These are phyloP conservation scores for Chaenogobius annularis DNA, from an alignment of 2,113 vertebrate genomes.

Conservation along the genomic window DNA sequence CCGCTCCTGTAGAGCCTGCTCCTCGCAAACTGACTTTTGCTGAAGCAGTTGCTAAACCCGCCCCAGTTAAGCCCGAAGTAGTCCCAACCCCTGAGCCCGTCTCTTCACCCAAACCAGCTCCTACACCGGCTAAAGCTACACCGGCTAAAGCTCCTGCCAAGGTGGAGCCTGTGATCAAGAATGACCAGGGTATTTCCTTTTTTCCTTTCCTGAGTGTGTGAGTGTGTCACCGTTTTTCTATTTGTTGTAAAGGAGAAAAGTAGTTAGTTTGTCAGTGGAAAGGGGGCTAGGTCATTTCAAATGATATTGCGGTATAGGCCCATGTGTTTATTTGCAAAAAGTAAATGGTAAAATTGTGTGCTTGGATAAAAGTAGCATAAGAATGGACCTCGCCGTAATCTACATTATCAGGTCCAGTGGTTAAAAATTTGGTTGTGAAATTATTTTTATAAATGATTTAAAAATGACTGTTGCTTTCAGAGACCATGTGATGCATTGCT, in stretches of 20 bases:
- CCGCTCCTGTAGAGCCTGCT: slow-evolving; percentile 32
- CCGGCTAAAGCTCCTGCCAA: slow-evolving; percentile 76
- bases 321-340: background rate
- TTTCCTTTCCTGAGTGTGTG: slow-evolving; percentile 61
- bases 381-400: no score
- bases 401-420: no score
- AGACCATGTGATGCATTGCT: no score
- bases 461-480: no score
- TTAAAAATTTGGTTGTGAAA: no score
- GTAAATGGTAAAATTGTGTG: background rate
- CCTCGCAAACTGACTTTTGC: slow-evolving; percentile 77
- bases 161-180: slow-evolving; percentile 87
- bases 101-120: slow-evolving; percentile 58
- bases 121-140: slow-evolving; percentile 66
- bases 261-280: background rate
- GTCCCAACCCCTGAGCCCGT: slow-evolving; percentile 37
- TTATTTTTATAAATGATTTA: no score
- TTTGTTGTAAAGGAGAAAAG: background rate
- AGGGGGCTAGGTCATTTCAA: background rate
- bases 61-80: slow-evolving; percentile 55
- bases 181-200: slow-evolving; percentile 88
- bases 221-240: slow-evolving; percentile 38
- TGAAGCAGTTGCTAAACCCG: slow-evolving; percentile 65
- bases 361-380: background rate
- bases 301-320: background rate